A percentile compares a stretch with the other conserved stretches of the same genome.
Evolutionary conservation across 2,888 invertebrate genomes (phyloP).

Genomic region (Linnaemya vulpina): DNA sequence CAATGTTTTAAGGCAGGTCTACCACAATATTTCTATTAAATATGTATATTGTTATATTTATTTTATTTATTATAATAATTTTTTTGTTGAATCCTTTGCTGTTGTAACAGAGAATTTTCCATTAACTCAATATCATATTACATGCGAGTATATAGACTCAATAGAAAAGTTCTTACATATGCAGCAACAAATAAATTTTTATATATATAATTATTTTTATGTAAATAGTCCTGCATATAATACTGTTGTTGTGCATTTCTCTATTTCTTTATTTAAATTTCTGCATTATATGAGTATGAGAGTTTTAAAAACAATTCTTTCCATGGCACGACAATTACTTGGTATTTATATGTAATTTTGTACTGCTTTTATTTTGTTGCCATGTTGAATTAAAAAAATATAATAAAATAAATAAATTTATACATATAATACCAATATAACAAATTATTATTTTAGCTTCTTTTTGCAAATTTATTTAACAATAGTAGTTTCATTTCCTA

Average conservation of each 20-base stretch:
- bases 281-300: no score
- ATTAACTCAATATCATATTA: no score
- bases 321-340: slow-evolving; percentile 9
- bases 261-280: neutral
- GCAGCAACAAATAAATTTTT: neutral
- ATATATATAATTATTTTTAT: neutral
- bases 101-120: no score
- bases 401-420: slow-evolving; percentile 4
- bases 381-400: slow-evolving; percentile 24
- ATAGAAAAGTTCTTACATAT: neutral
- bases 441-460: slow-evolving; percentile 39
- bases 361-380: neutral
- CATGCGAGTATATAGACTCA: no score
- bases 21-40: no score
- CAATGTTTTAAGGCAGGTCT: no score
- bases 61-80: no score
- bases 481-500: slow-evolving; percentile 44
- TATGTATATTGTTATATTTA: no score
- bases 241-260: neutral
- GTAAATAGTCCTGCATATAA: neutral
- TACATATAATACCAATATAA: slow-evolving; percentile 11
- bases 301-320: neutral
- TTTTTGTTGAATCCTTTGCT: no score
- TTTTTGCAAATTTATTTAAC: slow-evolving; percentile 21
- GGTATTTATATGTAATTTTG: neutral